A percentile compares a stretch with the other conserved stretches of the same genome.
Conservation (phyloP, 2,113 vertebrate species). For the Regulus satrapa region DNA sequence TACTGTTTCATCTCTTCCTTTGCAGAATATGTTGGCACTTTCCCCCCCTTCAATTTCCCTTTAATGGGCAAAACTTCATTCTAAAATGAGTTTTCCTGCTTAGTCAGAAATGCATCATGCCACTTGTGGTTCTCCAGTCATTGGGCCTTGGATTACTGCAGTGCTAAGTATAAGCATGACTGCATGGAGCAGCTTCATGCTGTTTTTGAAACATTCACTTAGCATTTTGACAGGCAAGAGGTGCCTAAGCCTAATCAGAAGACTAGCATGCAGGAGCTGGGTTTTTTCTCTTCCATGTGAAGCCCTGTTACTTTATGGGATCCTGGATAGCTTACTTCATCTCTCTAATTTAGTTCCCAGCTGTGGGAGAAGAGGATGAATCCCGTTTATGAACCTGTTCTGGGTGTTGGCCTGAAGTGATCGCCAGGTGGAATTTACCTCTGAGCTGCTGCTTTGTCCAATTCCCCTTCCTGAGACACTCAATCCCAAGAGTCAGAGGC, state of each 20-base stretch:
- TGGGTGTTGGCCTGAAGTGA: not conserved
- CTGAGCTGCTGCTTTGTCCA: not conserved
- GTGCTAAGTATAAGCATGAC: conserved; percentile 44
- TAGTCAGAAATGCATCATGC: conserved; percentile 49
- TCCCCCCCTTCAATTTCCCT: not conserved
- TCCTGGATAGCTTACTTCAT: not conserved
- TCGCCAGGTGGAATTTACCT: not conserved
- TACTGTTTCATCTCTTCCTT: not conserved
- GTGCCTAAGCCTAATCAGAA: not conserved
- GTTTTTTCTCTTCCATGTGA: not conserved
- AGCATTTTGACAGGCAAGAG: conserved; percentile 8
- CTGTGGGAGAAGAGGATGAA: not conserved
- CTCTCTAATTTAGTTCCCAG: not conserved
- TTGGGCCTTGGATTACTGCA: conserved; percentile 18
- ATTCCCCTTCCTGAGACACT: not conserved
- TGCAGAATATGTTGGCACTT: not conserved
- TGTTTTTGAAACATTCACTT: not conserved
- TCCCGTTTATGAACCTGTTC: not conserved
- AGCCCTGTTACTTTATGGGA: not conserved
- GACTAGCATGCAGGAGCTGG: not conserved
- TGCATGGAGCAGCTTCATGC: not conserved
- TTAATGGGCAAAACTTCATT: conserved; percentile 32
- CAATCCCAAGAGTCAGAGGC: not conserved
- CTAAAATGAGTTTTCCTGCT: conserved; percentile 37
- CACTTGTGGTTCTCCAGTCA: conserved; percentile 20